These are phyloP conservation scores for Ormyrus thymus DNA, from an alignment of 2,888 invertebrate genomes.

Conservation along the genomic window DNA sequence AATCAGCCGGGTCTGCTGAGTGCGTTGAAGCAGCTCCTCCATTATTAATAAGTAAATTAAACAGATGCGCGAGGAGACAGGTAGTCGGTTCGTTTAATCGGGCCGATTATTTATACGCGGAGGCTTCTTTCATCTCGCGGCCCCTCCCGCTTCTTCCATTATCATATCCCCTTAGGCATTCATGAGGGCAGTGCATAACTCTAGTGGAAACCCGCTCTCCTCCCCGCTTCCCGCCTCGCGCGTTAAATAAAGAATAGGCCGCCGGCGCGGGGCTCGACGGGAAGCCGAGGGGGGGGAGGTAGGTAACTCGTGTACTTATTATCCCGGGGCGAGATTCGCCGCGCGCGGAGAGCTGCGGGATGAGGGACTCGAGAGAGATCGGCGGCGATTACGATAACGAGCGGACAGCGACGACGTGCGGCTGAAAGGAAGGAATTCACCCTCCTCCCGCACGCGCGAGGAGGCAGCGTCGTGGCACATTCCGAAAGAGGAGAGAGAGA, in stretches of 20 bases:
- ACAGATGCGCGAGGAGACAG: not conserved
- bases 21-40: not conserved
- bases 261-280: not conserved
- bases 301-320: no score
- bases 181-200: not conserved
- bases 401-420: not conserved
- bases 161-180: constrained; percentile 27
- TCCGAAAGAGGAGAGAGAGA: not conserved
- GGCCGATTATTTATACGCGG: not conserved
- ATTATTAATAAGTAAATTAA: constrained; percentile 36
- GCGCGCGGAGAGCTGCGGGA: not conserved
- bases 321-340: not conserved
- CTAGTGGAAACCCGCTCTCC: no score
- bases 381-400: constrained; percentile 63
- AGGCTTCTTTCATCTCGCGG: not conserved
- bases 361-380: constrained; percentile 59
- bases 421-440: no score
- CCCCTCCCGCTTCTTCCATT: not conserved
- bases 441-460: no score
- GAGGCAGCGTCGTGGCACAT: not conserved
- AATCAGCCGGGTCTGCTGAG: no score
- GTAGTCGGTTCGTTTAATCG: not conserved
- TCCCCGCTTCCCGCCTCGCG: not conserved
- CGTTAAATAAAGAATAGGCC: constrained; percentile 42
- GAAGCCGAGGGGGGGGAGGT: no score